Evolutionary conservation across 2,888 invertebrate genomes (phyloP).

Genomic region (Noctua janthe): DNA sequence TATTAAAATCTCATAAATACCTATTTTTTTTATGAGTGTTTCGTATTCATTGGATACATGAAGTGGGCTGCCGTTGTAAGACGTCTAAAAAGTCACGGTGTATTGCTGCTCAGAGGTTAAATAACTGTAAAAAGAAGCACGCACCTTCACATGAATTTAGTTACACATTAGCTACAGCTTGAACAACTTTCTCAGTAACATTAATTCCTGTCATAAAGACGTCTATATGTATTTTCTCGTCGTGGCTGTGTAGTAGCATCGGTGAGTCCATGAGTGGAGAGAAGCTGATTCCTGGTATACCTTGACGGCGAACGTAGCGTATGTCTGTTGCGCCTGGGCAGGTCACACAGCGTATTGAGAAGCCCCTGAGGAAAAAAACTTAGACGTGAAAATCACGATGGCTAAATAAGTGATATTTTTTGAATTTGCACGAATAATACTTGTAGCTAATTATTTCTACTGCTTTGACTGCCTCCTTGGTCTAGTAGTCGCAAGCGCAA

Average conservation of each 20-base stretch:
- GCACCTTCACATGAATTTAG: background rate
- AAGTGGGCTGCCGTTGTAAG: too few species aligned
- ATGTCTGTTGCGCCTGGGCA: conserved; percentile 98
- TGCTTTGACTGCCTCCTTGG: background rate
- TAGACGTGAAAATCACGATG: background rate
- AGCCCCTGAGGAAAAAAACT: conserved; percentile 71
- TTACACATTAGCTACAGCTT: conserved; percentile 88
- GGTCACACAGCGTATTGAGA: conserved; percentile 81
- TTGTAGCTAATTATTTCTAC: background rate
- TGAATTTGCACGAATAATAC: background rate
- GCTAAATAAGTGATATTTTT: background rate
- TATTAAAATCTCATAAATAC: too few species aligned
- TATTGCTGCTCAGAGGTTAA: background rate
- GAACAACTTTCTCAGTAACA: conserved; percentile 92
- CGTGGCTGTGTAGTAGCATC: conserved; percentile 94
- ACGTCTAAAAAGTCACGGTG: too few species aligned
- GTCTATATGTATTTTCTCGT: conserved; percentile 94
- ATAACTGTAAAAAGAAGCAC: background rate
- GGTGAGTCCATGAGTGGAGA: conserved; percentile 95
- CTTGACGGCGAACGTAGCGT: conserved; percentile 93
- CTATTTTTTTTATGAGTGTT: too few species aligned
- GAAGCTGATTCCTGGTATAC: conserved; percentile 95
- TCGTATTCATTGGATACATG: too few species aligned
- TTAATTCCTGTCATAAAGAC: conserved; percentile 94
- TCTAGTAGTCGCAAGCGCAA: too few species aligned